Conservation (phyloP, 2,797 vertebrate genomes). For the Lacerta agilis region DNA sequence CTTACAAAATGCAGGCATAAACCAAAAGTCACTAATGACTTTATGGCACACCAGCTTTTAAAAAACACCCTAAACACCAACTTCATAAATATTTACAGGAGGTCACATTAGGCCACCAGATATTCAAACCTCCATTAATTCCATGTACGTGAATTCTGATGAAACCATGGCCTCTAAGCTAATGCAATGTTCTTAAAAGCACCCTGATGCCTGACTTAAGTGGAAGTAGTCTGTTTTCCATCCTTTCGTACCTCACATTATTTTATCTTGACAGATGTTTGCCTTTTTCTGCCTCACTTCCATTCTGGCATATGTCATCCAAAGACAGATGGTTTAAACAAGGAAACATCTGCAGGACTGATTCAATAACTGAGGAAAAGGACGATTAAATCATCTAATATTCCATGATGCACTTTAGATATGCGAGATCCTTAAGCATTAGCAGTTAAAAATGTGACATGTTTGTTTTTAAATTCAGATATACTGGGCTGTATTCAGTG, state of each 20-base stretch:
- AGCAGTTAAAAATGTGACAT: neutral
- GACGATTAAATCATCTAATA: neutral
- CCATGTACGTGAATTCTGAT: neutral
- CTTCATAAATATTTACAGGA: neutral
- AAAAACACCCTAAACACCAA: neutral
- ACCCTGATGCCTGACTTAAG: neutral
- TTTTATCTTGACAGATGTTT: conserved; percentile 44
- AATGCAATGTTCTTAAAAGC: neutral
- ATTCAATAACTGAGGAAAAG: conserved; percentile 5
- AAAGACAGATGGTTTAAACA: conserved; percentile 22
- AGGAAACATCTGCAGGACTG: conserved; percentile 2
- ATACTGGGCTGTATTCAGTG: neutral
- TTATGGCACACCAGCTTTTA: neutral
- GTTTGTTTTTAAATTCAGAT: neutral
- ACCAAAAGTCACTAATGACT: neutral
- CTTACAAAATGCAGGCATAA: neutral
- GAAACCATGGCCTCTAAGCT: neutral
- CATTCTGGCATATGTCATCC: conserved; percentile 13
- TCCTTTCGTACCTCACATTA: neutral
- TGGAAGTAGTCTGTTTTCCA: conserved; percentile 8
- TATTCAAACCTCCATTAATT: neutral
- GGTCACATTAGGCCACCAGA: neutral
- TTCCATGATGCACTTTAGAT: neutral
- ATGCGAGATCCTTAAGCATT: neutral
- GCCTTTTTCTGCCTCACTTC: neutral